These are phyloP conservation scores for Thelaira solivaga DNA, from an alignment of 2,888 invertebrate species.

Conservation along the genomic window DNA sequence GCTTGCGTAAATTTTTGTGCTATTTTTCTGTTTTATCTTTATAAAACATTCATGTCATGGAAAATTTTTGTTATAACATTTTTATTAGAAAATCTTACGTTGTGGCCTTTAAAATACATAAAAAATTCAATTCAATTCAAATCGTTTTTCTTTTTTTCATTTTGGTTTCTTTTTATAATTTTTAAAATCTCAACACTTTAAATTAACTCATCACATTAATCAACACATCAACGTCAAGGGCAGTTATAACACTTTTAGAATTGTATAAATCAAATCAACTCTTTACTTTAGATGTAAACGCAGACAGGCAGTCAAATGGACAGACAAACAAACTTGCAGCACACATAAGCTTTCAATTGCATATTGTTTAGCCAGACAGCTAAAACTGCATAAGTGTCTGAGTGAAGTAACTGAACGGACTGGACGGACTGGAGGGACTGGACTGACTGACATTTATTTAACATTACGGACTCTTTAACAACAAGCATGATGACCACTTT, in stretches of 20 bases:
- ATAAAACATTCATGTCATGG: neutral
- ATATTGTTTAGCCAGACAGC: conserved; percentile 27
- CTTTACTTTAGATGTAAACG: neutral
- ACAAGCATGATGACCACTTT: conserved; percentile 55
- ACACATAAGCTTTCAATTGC: conserved; percentile 3
- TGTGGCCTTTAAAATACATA: neutral
- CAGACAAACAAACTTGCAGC: neutral
- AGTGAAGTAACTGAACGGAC: neutral
- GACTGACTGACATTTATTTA: conserved; percentile 56
- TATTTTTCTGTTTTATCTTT: neutral
- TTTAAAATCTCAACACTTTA: conserved; percentile 53
- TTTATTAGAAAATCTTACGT: neutral
- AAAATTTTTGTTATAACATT: neutral
- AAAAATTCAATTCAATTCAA: neutral
- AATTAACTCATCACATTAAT: conserved; percentile 62
- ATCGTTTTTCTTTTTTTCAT: neutral
- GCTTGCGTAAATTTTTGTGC: neutral
- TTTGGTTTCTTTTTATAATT: neutral
- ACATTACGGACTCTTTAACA: conserved; percentile 49
- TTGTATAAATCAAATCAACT: conserved; percentile 39
- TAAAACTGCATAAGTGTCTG: conserved; percentile 30
- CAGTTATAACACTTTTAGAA: conserved; percentile 53
- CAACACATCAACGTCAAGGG: conserved; percentile 60
- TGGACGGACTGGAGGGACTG: conserved; percentile 24
- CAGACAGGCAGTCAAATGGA: neutral